Conservation (phyloP, 1,140 invertebrate species). For the Dinoponera quadriceps region DNA sequence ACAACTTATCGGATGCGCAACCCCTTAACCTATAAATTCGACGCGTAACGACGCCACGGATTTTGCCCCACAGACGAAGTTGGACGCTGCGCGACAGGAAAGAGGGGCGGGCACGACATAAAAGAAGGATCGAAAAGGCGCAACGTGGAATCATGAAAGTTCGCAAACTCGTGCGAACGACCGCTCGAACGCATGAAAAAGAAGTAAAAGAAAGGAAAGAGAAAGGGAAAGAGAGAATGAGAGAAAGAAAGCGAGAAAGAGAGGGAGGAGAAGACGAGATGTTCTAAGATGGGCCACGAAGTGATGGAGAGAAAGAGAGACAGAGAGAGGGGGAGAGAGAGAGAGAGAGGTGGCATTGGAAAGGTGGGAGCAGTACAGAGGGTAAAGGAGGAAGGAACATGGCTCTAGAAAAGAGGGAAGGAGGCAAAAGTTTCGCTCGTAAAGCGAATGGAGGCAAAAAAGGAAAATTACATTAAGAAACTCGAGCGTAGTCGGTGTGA, state of each 20-base stretch:
- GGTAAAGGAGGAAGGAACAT: constrained; percentile 27
- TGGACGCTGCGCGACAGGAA: constrained; percentile 72
- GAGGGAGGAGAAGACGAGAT: constrained; percentile 62
- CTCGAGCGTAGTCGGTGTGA: constrained; percentile 77
- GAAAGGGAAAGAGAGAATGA: background rate
- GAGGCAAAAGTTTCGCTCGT: constrained; percentile 83
- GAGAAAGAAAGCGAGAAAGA: constrained; percentile 58
- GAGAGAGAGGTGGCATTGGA: constrained; percentile 55
- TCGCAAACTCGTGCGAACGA: constrained; percentile 69
- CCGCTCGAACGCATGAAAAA: constrained; percentile 51
- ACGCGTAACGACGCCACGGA: constrained; percentile 65
- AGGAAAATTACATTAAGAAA: constrained; percentile 85
- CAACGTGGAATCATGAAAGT: constrained; percentile 67
- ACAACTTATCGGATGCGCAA: constrained; percentile 21
- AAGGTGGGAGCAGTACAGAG: constrained; percentile 64
- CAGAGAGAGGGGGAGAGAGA: too few species aligned
- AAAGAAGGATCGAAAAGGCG: constrained; percentile 43
- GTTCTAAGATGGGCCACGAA: constrained; percentile 4
- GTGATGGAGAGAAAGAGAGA: constrained; percentile 66
- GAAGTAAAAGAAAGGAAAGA: constrained; percentile 49
- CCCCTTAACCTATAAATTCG: constrained; percentile 53
- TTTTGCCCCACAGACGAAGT: constrained; percentile 69
- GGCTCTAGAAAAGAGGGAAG: constrained; percentile 55
- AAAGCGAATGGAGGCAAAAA: constrained; percentile 83
- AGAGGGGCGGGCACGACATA: constrained; percentile 43